A percentile compares a stretch with the other conserved stretches of the same genome.
Conservation (phyloP, 1,140 invertebrate genomes). For the Vanessa tameamea region DNA sequence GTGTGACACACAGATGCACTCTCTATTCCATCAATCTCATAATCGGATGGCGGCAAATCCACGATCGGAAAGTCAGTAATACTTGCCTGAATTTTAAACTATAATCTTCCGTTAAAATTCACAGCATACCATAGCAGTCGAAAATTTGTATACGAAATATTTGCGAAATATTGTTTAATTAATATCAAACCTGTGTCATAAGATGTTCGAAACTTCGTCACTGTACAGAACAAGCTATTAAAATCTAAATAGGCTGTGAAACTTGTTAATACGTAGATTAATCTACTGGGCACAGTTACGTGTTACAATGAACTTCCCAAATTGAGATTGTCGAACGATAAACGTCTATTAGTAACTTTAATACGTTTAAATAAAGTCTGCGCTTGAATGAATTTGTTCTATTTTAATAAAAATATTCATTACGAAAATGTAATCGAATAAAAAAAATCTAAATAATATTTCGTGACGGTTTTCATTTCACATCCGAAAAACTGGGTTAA, state of each 20-base stretch:
- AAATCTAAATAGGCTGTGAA: conserved; percentile 4
- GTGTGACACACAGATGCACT: no score
- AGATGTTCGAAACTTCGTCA: conserved; percentile 1
- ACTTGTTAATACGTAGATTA: conserved; percentile 6
- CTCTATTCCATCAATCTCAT: no score
- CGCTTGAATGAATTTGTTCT: not conserved
- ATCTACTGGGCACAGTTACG: conserved; percentile 4
- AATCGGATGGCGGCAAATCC: no score
- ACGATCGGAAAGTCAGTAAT: no score
- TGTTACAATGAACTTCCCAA: conserved; percentile 11
- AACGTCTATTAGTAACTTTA: not conserved
- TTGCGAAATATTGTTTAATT: not conserved
- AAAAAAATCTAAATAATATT: no score
- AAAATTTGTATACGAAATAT: no score
- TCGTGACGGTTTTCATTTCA: no score
- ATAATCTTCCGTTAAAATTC: no score
- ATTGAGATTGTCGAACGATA: conserved; percentile 14
- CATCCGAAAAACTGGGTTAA: no score
- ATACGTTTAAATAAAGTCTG: not conserved
- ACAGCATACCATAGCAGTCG: no score
- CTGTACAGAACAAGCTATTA: conserved; percentile 18
- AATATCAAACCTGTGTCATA: not conserved
- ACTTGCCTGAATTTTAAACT: no score
- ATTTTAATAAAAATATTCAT: not conserved
- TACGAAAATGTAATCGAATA: no score